Base-by-base conservation (phyloP, 2,888 invertebrate species). In the Augochlorella aurata region DNA sequence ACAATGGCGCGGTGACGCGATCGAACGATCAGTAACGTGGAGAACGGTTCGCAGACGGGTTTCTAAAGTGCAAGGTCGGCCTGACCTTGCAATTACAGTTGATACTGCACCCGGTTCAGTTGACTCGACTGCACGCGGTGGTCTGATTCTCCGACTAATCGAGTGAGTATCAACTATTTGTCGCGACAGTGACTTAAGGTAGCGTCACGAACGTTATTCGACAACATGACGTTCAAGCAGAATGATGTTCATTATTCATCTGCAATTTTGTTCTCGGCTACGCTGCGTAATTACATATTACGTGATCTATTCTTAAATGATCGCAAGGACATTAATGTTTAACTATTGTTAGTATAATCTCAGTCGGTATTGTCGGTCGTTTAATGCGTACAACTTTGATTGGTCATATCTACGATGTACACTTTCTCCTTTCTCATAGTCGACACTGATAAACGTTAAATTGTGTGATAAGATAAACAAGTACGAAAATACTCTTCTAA, bases 11-110 rank as follows among this genome's bases (percentile, higher is more conserved):
- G 38, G 63, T 47, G 69, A 61, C 49, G 44, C 47, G 69, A 21
- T 29, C 66, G 65, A 71, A 69, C 29, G 49, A 54, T 54, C 12
- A 5, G 21, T 38, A 29, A 61, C 21, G 38, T 0, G 3, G 14
- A 70, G 58, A 71, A 61, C 66, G 21, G n/a, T 77, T 50, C 24
- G 10, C 71, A 45, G 61, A 7, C 18, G 47, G 47, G 74, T 71
- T 54, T 44, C 67, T 52, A 73, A 81, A 77, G 70, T 75, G 71
- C 82, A 82, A 84, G 78, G 74, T 45, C 71, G n/a, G n/a, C 16
- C 66, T 29, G 29, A 44, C 18, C 63, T 74, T 10, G 61, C 50
- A 63, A 75, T 77, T 77, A 50, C 74, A 71, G 69, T 74, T 74
- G 76, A 78, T 75, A 79, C 24, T 66, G 69, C 73, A 73, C 72